Percentiles rank a stretch among this genome's conserved stretches.
phyloP scores from a whole-genome alignment of 2,797 vertebrate species.

The Lagocephalus sceleratus region DNA sequence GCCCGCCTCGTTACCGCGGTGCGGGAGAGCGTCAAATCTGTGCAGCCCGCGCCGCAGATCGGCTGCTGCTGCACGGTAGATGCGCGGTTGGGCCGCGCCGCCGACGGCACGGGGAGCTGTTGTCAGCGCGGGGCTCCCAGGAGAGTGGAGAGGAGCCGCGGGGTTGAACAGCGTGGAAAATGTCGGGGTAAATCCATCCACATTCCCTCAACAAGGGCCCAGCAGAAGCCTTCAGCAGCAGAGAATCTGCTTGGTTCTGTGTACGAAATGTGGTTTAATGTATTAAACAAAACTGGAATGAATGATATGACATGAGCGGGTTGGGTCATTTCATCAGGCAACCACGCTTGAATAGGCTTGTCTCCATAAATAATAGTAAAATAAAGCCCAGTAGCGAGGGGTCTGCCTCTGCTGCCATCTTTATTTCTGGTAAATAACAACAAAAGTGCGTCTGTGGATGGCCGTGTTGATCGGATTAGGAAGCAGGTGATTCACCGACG shows the following conservation, averaged over 20 bases:
- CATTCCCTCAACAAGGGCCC: not conserved
- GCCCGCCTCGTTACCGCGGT: conserved; percentile 35
- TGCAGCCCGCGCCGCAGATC: conserved; percentile 13
- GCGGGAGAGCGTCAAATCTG: conserved; percentile 23
- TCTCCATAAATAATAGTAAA: too few relatives aligned
- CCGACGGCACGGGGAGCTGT: not conserved
- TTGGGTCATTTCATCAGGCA: too few relatives aligned
- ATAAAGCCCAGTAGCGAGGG: not conserved
- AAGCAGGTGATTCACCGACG: conserved; percentile 34
- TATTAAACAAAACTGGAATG: too few relatives aligned
- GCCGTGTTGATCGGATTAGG: conserved; percentile 32
- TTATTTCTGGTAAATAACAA: conserved; percentile 15
- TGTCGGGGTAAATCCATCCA: not conserved
- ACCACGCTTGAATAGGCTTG: too few relatives aligned
- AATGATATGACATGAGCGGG: too few relatives aligned
- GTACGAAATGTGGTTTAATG: too few relatives aligned
- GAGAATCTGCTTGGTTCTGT: too few relatives aligned
- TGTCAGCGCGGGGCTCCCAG: conserved; percentile 8
- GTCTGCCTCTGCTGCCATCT: conserved; percentile 3
- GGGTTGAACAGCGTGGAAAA: not conserved
- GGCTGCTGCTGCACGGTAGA: conserved; percentile 8
- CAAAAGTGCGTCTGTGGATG: conserved; percentile 29
- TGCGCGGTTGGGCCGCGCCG: not conserved
- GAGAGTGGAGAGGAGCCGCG: not conserved
- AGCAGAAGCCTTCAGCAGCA: not conserved